A percentile compares a stretch with the other conserved stretches of the same genome.
phyloP scores from a whole-genome alignment of 2,113 vertebrate species.

The Barnardius zonarius region DNA sequence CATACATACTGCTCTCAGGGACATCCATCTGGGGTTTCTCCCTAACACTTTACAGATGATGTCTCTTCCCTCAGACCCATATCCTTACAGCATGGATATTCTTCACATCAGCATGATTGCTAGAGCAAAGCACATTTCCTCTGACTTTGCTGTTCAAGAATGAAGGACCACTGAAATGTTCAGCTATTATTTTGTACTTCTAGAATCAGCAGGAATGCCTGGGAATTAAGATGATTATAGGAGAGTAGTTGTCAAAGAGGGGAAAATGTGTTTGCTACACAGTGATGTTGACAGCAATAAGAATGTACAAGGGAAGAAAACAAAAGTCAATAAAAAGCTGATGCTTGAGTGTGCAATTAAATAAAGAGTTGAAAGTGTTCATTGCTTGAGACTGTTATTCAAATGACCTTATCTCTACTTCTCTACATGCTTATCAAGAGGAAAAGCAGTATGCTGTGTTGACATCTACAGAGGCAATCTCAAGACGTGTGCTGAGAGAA shows the following conservation, averaged over 20 bases:
- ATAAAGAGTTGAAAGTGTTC: neutral
- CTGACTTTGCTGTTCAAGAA: neutral
- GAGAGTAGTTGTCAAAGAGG: neutral
- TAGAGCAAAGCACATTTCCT: neutral
- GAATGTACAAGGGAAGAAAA: neutral
- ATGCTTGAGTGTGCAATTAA: fast-evolving
- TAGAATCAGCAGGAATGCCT: neutral
- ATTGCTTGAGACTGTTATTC: neutral
- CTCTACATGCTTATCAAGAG: neutral
- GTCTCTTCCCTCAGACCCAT: neutral
- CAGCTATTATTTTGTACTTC: neutral
- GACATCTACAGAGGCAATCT: neutral
- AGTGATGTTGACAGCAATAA: neutral
- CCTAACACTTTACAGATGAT: neutral
- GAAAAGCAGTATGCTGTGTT: neutral
- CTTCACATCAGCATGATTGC: neutral
- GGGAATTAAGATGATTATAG: neutral
- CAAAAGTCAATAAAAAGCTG: neutral
- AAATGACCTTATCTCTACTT: neutral
- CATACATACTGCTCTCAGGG: neutral
- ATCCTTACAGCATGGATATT: neutral
- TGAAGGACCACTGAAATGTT: neutral
- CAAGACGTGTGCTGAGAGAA: neutral
- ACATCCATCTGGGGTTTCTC: neutral
- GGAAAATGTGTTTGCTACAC: neutral